Base-by-base conservation (phyloP, 2,113 vertebrate genomes). In the Cyprinodon variegatus region DNA sequence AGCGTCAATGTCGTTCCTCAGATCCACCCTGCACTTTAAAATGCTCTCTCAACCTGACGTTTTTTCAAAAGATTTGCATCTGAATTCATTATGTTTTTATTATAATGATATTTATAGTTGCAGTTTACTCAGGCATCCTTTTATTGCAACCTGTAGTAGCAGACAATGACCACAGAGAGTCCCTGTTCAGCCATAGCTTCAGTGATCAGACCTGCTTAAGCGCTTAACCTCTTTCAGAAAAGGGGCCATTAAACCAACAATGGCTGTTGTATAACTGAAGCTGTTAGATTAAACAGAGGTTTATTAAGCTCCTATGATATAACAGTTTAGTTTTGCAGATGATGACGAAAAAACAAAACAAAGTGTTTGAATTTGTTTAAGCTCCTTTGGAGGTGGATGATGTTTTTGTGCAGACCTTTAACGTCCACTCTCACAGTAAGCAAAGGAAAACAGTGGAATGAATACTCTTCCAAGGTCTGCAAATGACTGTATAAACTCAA, bases 191-290 rank as follows among this genome's bases (percentile, higher is more conserved):
- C 84, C 69, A 22, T 72, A 63, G 63, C 77, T 61, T 60, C 4
- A 17, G 1, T 40, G 1, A 64, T 4, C 6, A 50, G 36, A 45
- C 57, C 22, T 38, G 6, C 65, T 61, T 71, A 57, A 64, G 43
- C 7, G 38, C 15, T 5, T 62, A 64, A 22, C 22, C 61, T 78
- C 74, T 74, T 77, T 77, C 63, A 72, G 20, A 73, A 82, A 70
- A 65, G 76, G 83, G 86, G 81, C 81, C 78, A 76, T 88, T 70
- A 80, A 61, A 81, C 61, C 57, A 77, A 79, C 83, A 84, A 74
- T 83, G 66, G n/a, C 22, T 65, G 71, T 91, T 93, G 88, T 92
- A 70, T 91, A 94, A 91, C 72, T 72, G 41, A 3, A 81, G 69
- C 77, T 78, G 69, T 39, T 38, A 38, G 88, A 90, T 91, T 88